Conservation (phyloP, 2,888 invertebrate genomes). For the Thymelicus sylvestris region DNA sequence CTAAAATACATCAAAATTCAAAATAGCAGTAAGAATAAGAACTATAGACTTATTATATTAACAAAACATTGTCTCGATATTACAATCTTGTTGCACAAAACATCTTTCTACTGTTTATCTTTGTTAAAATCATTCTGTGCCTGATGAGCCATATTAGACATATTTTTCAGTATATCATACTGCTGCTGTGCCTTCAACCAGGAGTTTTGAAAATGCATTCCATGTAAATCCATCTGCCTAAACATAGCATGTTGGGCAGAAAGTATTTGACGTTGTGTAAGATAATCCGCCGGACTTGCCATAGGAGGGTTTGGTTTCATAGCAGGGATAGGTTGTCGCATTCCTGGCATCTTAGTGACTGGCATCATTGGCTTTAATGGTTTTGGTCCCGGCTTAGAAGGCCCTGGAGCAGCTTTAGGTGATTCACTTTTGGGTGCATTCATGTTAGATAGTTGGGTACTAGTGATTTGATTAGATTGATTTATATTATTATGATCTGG, state of each 20-base stretch:
- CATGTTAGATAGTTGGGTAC: constrained; percentile 66
- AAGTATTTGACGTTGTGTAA: constrained; percentile 60
- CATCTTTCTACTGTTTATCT: constrained; percentile 61
- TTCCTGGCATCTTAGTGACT: constrained; percentile 61
- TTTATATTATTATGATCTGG: constrained; percentile 62
- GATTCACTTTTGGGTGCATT: constrained; percentile 63
- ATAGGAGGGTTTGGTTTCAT: constrained; percentile 61
- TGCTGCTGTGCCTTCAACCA: constrained; percentile 75
- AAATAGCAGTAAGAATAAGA: constrained; percentile 8
- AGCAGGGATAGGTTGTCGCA: constrained; percentile 65
- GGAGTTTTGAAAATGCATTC: constrained; percentile 58
- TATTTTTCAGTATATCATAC: constrained; percentile 72
- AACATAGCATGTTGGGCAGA: constrained; percentile 59
- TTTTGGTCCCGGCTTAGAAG: constrained; percentile 67
- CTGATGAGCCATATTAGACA: constrained; percentile 71
- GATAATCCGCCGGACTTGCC: constrained; percentile 61
- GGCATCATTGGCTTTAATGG: constrained; percentile 62
- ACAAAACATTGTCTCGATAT: constrained; percentile 31
- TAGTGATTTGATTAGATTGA: constrained; percentile 75
- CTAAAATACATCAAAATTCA: constrained; percentile 22
- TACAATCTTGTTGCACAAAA: constrained; percentile 11
- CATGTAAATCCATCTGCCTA: constrained; percentile 65
- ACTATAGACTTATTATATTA: background rate
- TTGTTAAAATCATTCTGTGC: constrained; percentile 72
- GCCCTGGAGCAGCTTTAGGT: constrained; percentile 63